A percentile compares a stretch with the other conserved stretches of the same genome.
Conservation (phyloP, 2,113 vertebrate genomes). For the Columbina picui region DNA sequence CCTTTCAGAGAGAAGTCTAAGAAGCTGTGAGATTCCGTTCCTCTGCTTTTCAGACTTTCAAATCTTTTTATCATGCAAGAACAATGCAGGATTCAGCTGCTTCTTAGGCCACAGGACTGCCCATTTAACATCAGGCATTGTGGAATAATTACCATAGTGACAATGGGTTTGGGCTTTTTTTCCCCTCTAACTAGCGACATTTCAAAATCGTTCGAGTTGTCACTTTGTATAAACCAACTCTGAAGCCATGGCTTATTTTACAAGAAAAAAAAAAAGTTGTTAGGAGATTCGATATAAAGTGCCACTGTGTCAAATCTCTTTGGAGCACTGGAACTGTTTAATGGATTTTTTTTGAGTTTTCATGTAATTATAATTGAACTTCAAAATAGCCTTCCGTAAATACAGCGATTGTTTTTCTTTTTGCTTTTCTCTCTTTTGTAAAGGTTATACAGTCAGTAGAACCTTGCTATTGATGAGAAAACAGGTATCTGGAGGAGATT, state of each 20-base stretch:
- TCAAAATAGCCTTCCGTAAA: neutral
- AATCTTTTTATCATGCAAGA: conserved; percentile 88
- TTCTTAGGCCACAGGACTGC: conserved; percentile 74
- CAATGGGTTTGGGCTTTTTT: conserved; percentile 49
- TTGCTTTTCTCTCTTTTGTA: neutral
- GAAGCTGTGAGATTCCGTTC: conserved; percentile 87
- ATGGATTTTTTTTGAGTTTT: neutral
- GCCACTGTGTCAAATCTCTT: conserved; percentile 58
- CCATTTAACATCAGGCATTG: conserved; percentile 74
- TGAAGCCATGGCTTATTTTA: conserved; percentile 63
- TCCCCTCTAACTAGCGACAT: neutral
- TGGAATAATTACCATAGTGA: conserved; percentile 76
- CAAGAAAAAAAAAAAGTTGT: neutral
- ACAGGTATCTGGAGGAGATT: neutral
- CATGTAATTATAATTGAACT: conserved; percentile 23
- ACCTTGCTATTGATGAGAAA: neutral
- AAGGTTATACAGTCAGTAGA: neutral
- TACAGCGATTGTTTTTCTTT: neutral
- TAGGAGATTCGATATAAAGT: conserved; percentile 42
- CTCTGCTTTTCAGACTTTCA: conserved; percentile 86
- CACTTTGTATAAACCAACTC: conserved; percentile 68
- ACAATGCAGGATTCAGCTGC: conserved; percentile 90
- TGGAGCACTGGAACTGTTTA: conserved; percentile 25
- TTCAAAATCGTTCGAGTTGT: conserved; percentile 59
- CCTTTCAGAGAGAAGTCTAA: conserved; percentile 86